Conservation (phyloP, 2,888 invertebrate species). For the Melieria picta region DNA sequence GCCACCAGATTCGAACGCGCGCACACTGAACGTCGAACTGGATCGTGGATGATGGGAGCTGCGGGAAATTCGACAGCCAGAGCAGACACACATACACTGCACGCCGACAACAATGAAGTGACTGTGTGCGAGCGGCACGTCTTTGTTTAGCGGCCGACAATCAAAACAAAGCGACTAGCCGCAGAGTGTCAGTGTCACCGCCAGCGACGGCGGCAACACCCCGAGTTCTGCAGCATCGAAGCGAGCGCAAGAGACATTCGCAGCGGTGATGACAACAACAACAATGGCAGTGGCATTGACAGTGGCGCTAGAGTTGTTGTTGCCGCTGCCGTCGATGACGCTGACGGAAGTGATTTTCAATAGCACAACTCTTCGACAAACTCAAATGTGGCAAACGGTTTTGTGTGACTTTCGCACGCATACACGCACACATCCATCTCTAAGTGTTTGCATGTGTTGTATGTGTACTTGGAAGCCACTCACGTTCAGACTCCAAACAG, state of each 20-base stretch:
- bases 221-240: too few relatives aligned
- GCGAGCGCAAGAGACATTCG: background rate
- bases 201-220: too few relatives aligned
- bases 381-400: background rate
- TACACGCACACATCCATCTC: background rate
- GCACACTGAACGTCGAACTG: too few relatives aligned
- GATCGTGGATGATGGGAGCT: too few relatives aligned
- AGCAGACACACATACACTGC: too few relatives aligned
- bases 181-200: too few relatives aligned
- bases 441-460: background rate
- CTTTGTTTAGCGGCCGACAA: too few relatives aligned
- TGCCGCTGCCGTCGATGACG: background rate
- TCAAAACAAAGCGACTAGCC: too few relatives aligned
- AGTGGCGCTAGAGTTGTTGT: background rate
- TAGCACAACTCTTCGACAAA: background rate
- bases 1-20: too few relatives aligned
- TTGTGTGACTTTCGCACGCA: background rate
- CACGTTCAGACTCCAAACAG: background rate
- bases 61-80: too few relatives aligned
- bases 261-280: background rate
- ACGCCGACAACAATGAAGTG: too few relatives aligned
- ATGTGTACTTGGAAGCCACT: background rate
- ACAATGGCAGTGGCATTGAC: background rate
- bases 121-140: too few relatives aligned
- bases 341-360: constrained; percentile 22